These are phyloP conservation scores for Dromiciops gliroides DNA, from an alignment of 2,113 vertebrate species.

Conservation along the genomic window DNA sequence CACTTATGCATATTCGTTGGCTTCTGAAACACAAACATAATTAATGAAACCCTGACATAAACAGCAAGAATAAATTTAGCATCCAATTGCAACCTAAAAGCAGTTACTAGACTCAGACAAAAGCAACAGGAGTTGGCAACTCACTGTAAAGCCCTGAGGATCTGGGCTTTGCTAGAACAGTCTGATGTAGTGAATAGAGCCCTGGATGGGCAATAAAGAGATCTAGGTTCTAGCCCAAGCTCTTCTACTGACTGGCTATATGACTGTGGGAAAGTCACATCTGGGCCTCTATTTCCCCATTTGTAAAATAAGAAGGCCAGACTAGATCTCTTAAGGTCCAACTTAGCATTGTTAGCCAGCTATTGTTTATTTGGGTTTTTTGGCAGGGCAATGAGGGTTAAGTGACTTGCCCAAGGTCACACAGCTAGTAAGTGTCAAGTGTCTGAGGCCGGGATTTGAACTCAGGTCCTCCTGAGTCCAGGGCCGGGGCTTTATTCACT, in stretches of 20 bases:
- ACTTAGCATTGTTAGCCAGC: too few species aligned
- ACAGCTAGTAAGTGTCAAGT: too few species aligned
- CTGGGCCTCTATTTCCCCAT: neutral
- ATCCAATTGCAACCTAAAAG: constrained; percentile 11
- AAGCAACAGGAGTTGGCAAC: constrained; percentile 10
- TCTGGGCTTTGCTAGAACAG: neutral
- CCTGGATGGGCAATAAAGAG: neutral
- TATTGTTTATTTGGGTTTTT: too few species aligned
- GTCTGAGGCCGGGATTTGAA: too few species aligned
- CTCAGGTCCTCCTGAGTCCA: too few species aligned
- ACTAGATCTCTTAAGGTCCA: neutral
- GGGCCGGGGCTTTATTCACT: too few species aligned
- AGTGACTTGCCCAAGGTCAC: too few species aligned
- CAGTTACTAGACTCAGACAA: constrained; percentile 9
- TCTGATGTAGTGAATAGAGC: neutral
- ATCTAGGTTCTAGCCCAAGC: neutral
- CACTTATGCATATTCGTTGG: neutral
- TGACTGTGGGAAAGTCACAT: neutral
- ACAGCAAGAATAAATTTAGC: constrained; percentile 31
- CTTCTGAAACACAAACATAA: constrained; percentile 34
- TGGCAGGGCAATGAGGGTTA: too few species aligned
- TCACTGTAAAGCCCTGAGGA: neutral
- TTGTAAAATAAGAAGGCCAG: neutral
- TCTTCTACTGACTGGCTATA: neutral
- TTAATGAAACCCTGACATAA: constrained; percentile 11